Evolutionary conservation across 2,888 invertebrate genomes (phyloP), one percentile per base, ranked within the genome.

Genomic region (Empis livida): DNA sequence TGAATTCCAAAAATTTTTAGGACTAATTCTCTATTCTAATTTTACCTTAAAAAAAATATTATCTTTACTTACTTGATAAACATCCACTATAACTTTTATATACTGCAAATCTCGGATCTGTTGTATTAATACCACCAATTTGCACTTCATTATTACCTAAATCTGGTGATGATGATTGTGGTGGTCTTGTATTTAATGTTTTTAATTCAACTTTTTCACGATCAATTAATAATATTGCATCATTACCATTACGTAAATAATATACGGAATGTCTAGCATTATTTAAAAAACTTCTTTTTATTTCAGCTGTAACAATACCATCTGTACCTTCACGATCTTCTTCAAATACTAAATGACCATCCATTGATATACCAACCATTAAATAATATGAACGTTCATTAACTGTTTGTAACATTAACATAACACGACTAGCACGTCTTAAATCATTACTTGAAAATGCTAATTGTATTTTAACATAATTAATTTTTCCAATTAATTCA

Each of bases 51-150:
- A 9, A 10, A 13, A 41, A 16, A 15, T 20, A 23, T 20, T 10
- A n/a, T n/a, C n/a, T n/a, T 32, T 30, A 77, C 82, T 78, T 70
- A 91, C 91, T 92, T 53, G 91, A 90, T 52, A 92, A 73, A 65
- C 92, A 92, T 47, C 92, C 91, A 59, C 84, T 87, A 66, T 90
- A 92, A 55, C 87, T 85, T 61, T 85, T 88, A 61, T 85, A 91
- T 49, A 84, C 82, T 51, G 80, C 80, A 57, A 91, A 81, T 53
- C 89, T 75, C 5, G 84, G 82, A 63, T 90, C 89, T 5, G 82
- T 83, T 6, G 88, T 87, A 58, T 87, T 89, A 14, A 90, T 77
- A 20, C 91, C 91, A 11, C 90, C 90, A 45, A 92, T 80, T 65
- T 89, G 88, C 10, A 90, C 86, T 59, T 89, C 88, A 62, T 87